Conservation (phyloP, 2,797 vertebrate species). For the Brotula barbata region DNA sequence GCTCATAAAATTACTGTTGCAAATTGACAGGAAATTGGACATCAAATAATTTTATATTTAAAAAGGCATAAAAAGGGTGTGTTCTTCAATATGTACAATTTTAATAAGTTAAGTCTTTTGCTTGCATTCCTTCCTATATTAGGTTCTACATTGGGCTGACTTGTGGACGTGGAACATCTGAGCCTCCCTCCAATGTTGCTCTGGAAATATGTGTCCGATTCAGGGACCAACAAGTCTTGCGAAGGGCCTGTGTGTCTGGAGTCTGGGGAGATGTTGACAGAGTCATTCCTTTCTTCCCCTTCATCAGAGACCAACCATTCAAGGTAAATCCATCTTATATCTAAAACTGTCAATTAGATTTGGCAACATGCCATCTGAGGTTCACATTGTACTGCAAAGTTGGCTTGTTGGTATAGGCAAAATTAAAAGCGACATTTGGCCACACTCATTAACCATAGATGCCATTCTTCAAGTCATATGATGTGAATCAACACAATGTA, state of each 20-base stretch:
- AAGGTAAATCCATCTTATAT: constrained; percentile 74
- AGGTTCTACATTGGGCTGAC: constrained; percentile 94
- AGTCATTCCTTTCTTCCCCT: constrained; percentile 88
- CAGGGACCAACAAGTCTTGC: constrained; percentile 85
- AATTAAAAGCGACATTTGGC: too few relatives aligned
- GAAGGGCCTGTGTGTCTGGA: constrained; percentile 87
- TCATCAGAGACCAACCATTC: constrained; percentile 92
- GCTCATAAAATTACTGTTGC: too few relatives aligned
- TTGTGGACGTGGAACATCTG: constrained; percentile 82
- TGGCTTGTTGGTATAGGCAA: too few relatives aligned
- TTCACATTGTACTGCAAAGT: too few relatives aligned
- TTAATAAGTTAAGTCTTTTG: background rate
- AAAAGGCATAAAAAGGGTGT: too few relatives aligned
- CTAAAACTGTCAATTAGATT: background rate
- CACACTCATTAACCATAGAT: too few relatives aligned
- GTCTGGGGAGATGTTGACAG: constrained; percentile 85
- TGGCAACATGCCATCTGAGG: background rate
- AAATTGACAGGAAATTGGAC: too few relatives aligned
- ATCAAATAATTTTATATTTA: too few relatives aligned
- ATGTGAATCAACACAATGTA: too few relatives aligned
- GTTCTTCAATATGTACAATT: too few relatives aligned
- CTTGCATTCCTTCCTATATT: background rate
- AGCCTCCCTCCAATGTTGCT: constrained; percentile 86
- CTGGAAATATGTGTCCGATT: constrained; percentile 90
- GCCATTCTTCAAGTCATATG: too few relatives aligned